A percentile compares a stretch with the other conserved stretches of the same genome.
phyloP scores from a whole-genome alignment of 2,113 vertebrate genomes.

The Scomber colias region DNA sequence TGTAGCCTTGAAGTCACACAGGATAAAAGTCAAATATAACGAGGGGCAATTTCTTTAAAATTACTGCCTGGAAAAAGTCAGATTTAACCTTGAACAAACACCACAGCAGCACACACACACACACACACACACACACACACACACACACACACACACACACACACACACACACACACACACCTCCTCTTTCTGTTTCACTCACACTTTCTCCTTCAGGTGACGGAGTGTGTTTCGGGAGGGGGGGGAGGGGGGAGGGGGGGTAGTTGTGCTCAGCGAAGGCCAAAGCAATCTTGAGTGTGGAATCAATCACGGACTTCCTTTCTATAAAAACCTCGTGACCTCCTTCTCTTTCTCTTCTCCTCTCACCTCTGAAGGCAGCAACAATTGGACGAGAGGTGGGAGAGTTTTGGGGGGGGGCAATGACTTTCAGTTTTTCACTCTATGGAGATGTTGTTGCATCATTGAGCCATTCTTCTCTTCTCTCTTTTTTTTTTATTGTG shows the following conservation, averaged over 20 bases:
- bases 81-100: neutral
- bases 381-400: neutral
- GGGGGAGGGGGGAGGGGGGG: too few relatives aligned
- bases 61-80: neutral
- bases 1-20: neutral
- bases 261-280: neutral
- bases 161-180: neutral
- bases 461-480: neutral
- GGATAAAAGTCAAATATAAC: neutral
- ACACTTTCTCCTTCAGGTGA: conserved; percentile 51
- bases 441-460: neutral
- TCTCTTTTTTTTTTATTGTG: neutral
- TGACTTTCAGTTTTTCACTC: neutral
- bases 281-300: conserved; percentile 39
- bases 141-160: neutral
- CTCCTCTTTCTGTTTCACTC: conserved; percentile 24
- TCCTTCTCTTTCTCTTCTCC: neutral
- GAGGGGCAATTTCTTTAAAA: neutral
- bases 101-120: neutral
- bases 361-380: neutral
- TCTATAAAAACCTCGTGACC: conserved; percentile 37
- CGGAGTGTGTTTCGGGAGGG: too few relatives aligned
- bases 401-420: neutral
- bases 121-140: neutral
- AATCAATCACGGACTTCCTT: conserved; percentile 30